Evolutionary conservation across 1,140 invertebrate genomes (phyloP), one percentile per base, ranked within the genome.

Genomic region (Macrosteles quadrilineatus): DNA sequence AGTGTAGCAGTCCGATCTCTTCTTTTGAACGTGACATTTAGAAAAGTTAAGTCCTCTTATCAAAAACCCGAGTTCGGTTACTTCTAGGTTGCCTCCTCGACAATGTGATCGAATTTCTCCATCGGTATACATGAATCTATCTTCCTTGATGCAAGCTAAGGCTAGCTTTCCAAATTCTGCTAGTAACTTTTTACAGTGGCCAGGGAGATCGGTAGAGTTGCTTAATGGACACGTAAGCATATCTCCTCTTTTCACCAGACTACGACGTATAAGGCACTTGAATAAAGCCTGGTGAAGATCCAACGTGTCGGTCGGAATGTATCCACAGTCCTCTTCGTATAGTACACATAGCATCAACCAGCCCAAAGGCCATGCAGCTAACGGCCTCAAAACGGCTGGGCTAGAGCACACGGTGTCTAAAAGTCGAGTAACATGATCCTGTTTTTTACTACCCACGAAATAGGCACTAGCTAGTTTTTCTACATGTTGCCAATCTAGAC

Each of bases 401-500:
- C 66, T 79, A 69, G 12, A 75, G 70, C 50, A 40, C 12, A 74
- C 72, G 3, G 64, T 62, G 19, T 76, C 75, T 50, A 76, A 59
- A 40, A 76, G 68, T 43, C 71, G 64, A 64, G 73, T 59, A 45
- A 69, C 69, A 47, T 73, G 68, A 69, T 75, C 73, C n/a, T 69
- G 59, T 23, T 72, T 62, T 36, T 69, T 69, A 62, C 40, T 69
- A 0, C 45, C 47, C 14, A 31, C 59, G 75, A 85, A 85, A 70
- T 83, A 85, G 12, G 81, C 79, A 17, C 77, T 77, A 32, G 82
- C 80, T 2, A 84, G 79, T 23, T 79, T 77, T 64, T 83, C 81
- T n/a, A 85, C 83, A 72, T 85, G 82, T 0, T 78, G 73, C 82
- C 83, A 84, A 69, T 84, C 83, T 30, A 86, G 78, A 0, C 85